Percentiles rank a stretch among this genome's conserved stretches.
Evolutionary conservation across 2,113 vertebrate species (phyloP).

Genomic region (Physeter macrocephalus): DNA sequence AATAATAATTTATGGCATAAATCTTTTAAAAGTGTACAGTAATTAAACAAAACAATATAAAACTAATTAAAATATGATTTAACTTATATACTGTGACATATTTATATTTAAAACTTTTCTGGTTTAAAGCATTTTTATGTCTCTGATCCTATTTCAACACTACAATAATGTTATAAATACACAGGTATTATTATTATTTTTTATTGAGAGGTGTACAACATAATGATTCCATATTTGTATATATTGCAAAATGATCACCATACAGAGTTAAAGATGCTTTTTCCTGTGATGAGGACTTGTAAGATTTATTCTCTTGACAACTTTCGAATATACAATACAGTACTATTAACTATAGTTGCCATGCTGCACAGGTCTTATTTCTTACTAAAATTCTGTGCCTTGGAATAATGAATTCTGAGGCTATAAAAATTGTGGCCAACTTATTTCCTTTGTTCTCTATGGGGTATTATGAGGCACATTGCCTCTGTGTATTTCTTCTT

Average conservation of each 20-base stretch:
- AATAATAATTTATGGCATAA: not conserved
- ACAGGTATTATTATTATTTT: not conserved
- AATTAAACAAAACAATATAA: not conserved
- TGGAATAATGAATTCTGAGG: not conserved
- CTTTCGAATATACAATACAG: not conserved
- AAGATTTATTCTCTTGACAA: not conserved
- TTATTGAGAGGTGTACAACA: not conserved
- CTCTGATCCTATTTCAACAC: not conserved
- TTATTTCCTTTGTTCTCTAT: not conserved
- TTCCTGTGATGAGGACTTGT: not conserved
- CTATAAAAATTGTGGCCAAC: not conserved
- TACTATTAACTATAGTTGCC: not conserved
- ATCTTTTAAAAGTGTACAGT: not conserved
- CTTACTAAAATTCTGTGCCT: not conserved
- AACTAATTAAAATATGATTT: conserved; percentile 6
- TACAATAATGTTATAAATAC: not conserved
- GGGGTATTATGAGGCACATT: not conserved
- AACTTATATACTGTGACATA: not conserved
- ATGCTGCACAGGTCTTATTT: not conserved
- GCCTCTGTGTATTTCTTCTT: not conserved
- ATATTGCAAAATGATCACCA: not conserved
- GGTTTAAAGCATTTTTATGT: not conserved
- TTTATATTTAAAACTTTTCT: not conserved
- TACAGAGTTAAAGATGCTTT: not conserved
- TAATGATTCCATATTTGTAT: not conserved